Percentiles rank a stretch among this genome's conserved stretches.
These are phyloP conservation scores for Chrysocyon brachyurus DNA, from an alignment of 2,797 vertebrate species.

Conservation along the genomic window DNA sequence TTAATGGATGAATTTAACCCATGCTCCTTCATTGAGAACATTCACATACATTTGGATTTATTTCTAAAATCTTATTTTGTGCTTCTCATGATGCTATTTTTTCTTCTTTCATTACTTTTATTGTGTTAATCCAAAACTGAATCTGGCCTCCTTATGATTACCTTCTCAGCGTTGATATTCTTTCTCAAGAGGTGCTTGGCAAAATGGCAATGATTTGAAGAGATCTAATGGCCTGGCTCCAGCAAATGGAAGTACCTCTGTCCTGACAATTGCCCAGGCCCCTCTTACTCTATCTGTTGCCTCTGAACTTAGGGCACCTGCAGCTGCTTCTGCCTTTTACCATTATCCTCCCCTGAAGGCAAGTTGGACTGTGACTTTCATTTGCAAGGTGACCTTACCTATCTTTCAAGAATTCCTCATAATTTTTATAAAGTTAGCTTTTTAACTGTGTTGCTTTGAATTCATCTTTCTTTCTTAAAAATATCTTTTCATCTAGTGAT, in stretches of 20 bases:
- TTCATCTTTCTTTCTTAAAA: neutral
- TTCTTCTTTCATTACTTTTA: neutral
- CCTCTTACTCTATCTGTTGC: neutral
- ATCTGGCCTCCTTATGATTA: neutral
- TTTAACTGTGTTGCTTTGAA: neutral
- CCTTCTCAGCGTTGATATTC: neutral
- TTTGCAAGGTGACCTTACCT: neutral
- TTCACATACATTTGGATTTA: neutral
- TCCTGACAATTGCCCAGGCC: neutral
- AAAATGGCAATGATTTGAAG: neutral
- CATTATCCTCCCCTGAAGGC: neutral
- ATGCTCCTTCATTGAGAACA: neutral
- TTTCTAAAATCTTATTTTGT: neutral
- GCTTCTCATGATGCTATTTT: neutral
- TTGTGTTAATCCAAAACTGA: neutral
- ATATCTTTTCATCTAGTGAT: neutral
- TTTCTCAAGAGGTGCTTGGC: neutral
- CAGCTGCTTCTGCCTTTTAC: neutral
- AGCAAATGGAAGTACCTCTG: neutral
- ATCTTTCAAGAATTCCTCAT: neutral
- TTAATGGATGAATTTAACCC: neutral
- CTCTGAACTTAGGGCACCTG: neutral
- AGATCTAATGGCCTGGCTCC: neutral
- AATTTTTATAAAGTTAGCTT: neutral
- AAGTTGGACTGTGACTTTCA: neutral